Evolutionary conservation across 2,113 vertebrate species (phyloP), one percentile per base, ranked within the genome.

Genomic region (Clinocottus analis): DNA sequence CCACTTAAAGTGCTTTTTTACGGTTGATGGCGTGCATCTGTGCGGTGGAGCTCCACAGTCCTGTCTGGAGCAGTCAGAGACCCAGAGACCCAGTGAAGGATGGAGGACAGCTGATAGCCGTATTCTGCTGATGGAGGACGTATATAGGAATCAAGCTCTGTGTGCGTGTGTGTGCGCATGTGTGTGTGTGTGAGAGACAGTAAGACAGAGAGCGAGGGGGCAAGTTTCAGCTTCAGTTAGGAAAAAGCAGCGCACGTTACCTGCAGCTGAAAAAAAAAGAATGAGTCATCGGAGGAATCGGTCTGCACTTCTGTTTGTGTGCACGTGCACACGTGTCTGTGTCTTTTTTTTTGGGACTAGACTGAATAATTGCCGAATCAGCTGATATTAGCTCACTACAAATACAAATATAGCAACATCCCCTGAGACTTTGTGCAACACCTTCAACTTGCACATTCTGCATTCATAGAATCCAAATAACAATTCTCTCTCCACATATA

Each of bases 1-100:
- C 71, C 89, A 56, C 62, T 88, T 86, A 53, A 75, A 74, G 58
- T 2, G 3, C 0, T 72, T 79, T 67, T 79, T 73, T 74, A 78
- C 0, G 53, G 79, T 79, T 53, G 71, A 71, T 33, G 27, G 72
- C 7, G 19, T 82, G 59, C 68, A 83, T 86, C 70, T 75, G 49
- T 83, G 51, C 7, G 51, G 49, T 72, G 65, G 17, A 5, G 60
- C 75, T 80, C 61, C 41, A 29, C 37, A 63, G 65, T 63, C 75
- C 60, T 62, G 63, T 55, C 37, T 64, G 64, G 31, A 25, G 45
- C 63, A 69, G 78, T 59, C 74, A 74, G 66, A 64, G 77, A 56
- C 35, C 7, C 72, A 69, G 65, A 79, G 72, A 74, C 81, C 39
- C 49, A 47, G 65, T 62, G 64, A 77, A 51, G 69, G 71, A 72